Conservation (phyloP, 2,113 vertebrate genomes). For the Hemibagrus wyckioides region DNA sequence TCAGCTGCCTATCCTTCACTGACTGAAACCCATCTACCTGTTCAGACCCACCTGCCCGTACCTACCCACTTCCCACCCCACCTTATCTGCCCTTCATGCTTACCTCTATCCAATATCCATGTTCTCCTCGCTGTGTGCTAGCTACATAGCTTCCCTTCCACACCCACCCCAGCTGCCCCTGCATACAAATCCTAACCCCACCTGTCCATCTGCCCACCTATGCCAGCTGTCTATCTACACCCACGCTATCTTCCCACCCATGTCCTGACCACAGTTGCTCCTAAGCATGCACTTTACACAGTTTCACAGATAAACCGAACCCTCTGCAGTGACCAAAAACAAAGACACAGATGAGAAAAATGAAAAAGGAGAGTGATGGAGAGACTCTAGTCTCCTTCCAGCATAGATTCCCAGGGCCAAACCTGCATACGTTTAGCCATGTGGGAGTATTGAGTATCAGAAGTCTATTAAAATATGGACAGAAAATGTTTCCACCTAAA, state of each 20-base stretch:
- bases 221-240: neutral
- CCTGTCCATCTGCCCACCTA: neutral
- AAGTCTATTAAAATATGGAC: neutral
- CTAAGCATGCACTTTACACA: neutral
- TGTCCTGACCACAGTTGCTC: neutral
- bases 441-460: neutral
- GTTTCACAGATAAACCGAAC: neutral
- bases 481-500: neutral
- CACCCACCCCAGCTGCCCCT: neutral
- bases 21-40: neutral
- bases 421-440: neutral
- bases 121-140: neutral
- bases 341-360: neutral
- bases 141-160: too few species aligned
- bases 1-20: neutral
- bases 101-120: too few species aligned
- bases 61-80: too few species aligned
- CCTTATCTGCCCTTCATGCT: too few species aligned
- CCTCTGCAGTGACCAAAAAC: neutral
- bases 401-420: neutral
- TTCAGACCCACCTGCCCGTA: neutral
- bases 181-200: neutral
- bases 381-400: neutral
- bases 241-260: neutral
- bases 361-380: neutral